These are phyloP conservation scores for Sander vitreus DNA, from an alignment of 2,113 vertebrate species.

Conservation along the genomic window DNA sequence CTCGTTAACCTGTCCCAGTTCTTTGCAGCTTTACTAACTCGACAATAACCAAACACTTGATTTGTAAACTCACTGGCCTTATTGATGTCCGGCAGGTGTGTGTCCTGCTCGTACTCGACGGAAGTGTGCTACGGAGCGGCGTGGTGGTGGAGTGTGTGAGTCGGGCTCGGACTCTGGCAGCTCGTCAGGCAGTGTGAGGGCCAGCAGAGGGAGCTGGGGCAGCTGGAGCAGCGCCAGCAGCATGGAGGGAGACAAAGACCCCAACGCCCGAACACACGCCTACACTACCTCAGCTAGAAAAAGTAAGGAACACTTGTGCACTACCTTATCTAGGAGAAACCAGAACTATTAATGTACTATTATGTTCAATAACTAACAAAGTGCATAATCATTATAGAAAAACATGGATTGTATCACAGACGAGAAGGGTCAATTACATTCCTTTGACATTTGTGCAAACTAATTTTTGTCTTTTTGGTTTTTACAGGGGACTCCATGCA, in stretches of 20 bases:
- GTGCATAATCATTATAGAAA: neutral
- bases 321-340: neutral
- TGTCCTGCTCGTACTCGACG: conserved; percentile 79
- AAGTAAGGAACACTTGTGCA: conserved; percentile 76
- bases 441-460: conserved; percentile 1
- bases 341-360: neutral
- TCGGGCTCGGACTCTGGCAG: conserved; percentile 96
- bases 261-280: conserved; percentile 73
- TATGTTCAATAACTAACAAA: no score
- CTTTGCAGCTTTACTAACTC: no score
- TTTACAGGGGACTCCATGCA: conserved; percentile 80
- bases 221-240: conserved; percentile 99
- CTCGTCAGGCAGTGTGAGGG: conserved; percentile 92
- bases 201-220: conserved; percentile 96
- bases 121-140: conserved; percentile 86
- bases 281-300: conserved; percentile 84
- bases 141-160: conserved; percentile 88
- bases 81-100: conserved; percentile 59
- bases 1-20: neutral
- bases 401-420: neutral
- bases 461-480: neutral
- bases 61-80: neutral
- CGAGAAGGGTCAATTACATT: neutral
- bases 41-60: neutral
- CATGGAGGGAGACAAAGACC: conserved; percentile 93